A percentile compares a stretch with the other conserved stretches of the same genome.
These are phyloP conservation scores for Vireo altiloquus DNA, from an alignment of 2,113 vertebrate genomes.

Conservation along the genomic window DNA sequence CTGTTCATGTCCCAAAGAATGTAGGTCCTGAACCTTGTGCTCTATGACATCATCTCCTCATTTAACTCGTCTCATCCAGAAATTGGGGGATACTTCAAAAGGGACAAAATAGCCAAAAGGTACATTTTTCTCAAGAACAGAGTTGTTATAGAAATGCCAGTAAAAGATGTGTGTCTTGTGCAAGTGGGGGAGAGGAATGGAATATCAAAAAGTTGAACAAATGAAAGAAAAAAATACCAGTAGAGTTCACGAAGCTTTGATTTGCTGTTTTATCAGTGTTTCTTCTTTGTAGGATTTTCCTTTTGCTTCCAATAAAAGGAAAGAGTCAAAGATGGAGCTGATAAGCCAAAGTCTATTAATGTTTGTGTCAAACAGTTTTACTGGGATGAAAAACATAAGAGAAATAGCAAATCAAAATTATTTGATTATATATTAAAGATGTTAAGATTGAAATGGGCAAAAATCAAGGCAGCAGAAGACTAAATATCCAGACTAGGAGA, in stretches of 20 bases:
- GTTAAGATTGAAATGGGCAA: neutral
- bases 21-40: neutral
- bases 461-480: neutral
- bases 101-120: neutral
- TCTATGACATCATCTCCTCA: rapidly evolving
- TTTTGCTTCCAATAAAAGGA: neutral
- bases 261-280: neutral
- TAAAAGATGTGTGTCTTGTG: neutral
- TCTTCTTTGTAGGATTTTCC: neutral
- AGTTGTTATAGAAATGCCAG: neutral
- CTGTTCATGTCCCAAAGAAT: neutral
- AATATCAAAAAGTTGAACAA: neutral
- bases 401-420: neutral
- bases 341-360: neutral
- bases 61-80: neutral
- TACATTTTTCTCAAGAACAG: neutral
- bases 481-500: neutral
- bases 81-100: neutral
- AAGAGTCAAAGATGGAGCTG: neutral
- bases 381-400: neutral
- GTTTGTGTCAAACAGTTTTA: neutral
- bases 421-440: neutral
- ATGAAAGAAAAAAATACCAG: neutral
- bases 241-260: neutral
- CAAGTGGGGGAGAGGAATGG: neutral